phyloP scores from a whole-genome alignment of 2,113 vertebrate genomes.

The Boleophthalmus pectinirostris region DNA sequence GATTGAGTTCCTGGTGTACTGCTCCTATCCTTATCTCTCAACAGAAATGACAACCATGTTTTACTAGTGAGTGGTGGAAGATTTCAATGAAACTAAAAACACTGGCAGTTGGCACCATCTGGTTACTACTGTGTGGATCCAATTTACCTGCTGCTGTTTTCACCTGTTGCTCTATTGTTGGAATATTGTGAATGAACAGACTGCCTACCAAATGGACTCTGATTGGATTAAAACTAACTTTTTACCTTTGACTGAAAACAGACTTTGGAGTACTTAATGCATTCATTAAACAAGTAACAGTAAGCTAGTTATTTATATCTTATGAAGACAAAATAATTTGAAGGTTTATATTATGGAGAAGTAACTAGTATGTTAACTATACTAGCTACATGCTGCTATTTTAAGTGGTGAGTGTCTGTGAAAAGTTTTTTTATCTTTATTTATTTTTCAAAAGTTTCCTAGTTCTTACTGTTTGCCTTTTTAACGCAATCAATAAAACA shows the following conservation, averaged over 20 bases:
- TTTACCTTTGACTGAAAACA: not conserved
- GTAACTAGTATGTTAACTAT: not conserved
- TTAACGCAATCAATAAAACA: not conserved
- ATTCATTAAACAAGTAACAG: not conserved
- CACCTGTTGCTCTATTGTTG: conserved; percentile 1
- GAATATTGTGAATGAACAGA: conserved; percentile 7
- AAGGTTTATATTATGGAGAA: not conserved
- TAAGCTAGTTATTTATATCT: not conserved
- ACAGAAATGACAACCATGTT: not conserved
- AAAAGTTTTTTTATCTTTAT: too few relatives aligned
- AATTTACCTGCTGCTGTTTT: conserved; percentile 7
- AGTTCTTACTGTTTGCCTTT: not conserved
- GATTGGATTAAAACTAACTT: not conserved
- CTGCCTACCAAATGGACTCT: not conserved
- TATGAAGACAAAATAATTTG: not conserved
- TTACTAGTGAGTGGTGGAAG: not conserved
- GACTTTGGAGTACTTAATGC: not conserved
- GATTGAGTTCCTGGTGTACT: not conserved
- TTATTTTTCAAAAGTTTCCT: too few relatives aligned
- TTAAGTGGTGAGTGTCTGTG: too few relatives aligned
- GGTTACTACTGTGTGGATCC: not conserved
- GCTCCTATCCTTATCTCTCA: not conserved
- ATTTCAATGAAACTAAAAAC: not conserved
- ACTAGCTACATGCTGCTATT: too few relatives aligned
- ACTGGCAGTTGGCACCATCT: conserved; percentile 1